Percentiles rank a stretch among this genome's conserved stretches.
Evolutionary conservation across 2,113 vertebrate genomes (phyloP).

Genomic region (Mesembrinibis cayennensis): DNA sequence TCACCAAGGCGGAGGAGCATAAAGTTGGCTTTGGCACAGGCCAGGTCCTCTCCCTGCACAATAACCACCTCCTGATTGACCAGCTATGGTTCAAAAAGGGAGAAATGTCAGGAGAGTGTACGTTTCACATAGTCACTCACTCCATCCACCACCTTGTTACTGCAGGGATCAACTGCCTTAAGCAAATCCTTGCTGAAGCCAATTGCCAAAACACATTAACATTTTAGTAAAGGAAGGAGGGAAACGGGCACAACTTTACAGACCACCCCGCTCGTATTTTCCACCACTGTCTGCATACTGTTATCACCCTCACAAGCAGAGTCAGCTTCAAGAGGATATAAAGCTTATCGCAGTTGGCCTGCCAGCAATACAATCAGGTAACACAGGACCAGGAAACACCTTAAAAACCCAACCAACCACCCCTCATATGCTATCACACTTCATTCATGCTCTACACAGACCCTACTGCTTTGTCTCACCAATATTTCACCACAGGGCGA

Average conservation of each 20-base stretch:
- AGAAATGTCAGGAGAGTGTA: too few species aligned
- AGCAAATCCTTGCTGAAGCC: background rate
- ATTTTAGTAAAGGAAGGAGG: background rate
- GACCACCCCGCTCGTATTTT: background rate
- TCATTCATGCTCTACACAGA: background rate
- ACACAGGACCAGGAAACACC: background rate
- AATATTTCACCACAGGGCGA: background rate
- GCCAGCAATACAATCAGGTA: background rate
- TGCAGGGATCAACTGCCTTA: background rate
- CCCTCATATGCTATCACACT: fast-evolving
- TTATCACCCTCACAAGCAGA: background rate
- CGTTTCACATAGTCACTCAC: background rate
- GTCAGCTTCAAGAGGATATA: background rate
- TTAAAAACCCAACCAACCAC: background rate
- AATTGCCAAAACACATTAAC: background rate
- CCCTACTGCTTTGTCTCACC: background rate
- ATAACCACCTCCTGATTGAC: background rate
- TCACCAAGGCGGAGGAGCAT: background rate
- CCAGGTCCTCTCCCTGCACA: background rate
- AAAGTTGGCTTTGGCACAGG: background rate
- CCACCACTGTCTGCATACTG: background rate
- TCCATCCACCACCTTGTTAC: background rate
- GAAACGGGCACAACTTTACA: background rate
- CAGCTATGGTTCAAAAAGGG: background rate
- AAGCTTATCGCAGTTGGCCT: background rate